Evolutionary conservation across 2,113 vertebrate genomes (phyloP), one percentile per base, ranked within the genome.

Genomic region (Nesogale talazaci): DNA sequence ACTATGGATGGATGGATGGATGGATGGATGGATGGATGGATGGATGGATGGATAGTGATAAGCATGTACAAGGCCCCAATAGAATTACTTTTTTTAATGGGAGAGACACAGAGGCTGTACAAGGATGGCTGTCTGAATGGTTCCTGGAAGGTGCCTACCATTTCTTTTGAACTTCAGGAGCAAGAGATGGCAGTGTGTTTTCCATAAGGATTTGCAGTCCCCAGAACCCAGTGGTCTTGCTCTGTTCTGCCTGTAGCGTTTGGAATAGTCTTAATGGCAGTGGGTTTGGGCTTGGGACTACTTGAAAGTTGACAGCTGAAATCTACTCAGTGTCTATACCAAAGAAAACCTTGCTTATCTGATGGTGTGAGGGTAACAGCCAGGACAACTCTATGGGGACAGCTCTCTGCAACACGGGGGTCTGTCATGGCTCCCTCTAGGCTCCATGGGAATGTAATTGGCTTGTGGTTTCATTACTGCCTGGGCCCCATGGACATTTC

Each of bases 71-170:
- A n/a, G n/a, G n/a, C n/a, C n/a, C n/a, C n/a, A n/a, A n/a, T n/a
- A n/a, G n/a, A n/a, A n/a, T n/a, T n/a, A 3, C 36, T 80, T 67
- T 19, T 31, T 20, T 23, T 31, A 22, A 8, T 56, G 87, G 23
- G 12, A 61, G 15, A 77, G 0, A 0, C 4, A 5, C 40, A 27
- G 36, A 83, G 36, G 67, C 57, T 7, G 10, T 0, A 70, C 38
- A 69, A 22, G 27, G 0, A 2, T 0, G 23, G 29, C 20, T 4
- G 1, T 72, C 69, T 20, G 8, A 19, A 36, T 72, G n/a, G 69
- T 20, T 5, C 31, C n/a, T 72, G n/a, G 31, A 7, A 8, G 19
- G n/a, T 72, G 15, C n/a, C 7, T 19, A 20, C 6, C 5, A 34
- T 72, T 34, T 72, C n/a, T 34, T 4, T 17, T 72, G 17, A 23